These are phyloP conservation scores for Lepidurus packardi DNA, from an alignment of 1,140 invertebrate genomes.

Conservation along the genomic window DNA sequence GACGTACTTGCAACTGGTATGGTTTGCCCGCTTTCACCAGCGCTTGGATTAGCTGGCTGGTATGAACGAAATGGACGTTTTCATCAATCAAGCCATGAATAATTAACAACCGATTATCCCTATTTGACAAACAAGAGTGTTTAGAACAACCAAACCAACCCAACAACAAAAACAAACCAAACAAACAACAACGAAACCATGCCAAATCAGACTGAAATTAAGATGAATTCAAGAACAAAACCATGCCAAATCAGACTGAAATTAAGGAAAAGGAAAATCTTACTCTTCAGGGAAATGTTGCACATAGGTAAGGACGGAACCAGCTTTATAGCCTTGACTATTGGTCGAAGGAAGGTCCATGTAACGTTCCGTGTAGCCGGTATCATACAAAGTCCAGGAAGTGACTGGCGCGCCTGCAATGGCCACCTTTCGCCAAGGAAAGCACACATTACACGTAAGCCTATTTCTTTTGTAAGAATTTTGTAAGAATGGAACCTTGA, in stretches of 20 bases:
- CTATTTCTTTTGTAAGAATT: not conserved
- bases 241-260: no score
- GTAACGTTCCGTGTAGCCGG: slow-evolving; percentile 95
- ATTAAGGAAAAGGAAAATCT: no score
- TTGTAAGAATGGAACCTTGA: slow-evolving; percentile 55
- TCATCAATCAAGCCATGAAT: slow-evolving; percentile 98
- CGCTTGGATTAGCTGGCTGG: slow-evolving; percentile 80
- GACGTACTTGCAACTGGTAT: slow-evolving; percentile 71
- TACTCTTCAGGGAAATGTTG: slow-evolving; percentile 86
- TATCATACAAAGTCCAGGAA: slow-evolving; percentile 89
- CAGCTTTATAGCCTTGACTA: slow-evolving; percentile 66
- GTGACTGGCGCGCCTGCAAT: slow-evolving; percentile 96
- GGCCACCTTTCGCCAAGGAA: slow-evolving; percentile 53
- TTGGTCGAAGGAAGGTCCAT: slow-evolving; percentile 87
- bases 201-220: no score
- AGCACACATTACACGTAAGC: not conserved
- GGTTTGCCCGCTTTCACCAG: slow-evolving; percentile 86
- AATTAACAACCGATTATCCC: slow-evolving; percentile 88
- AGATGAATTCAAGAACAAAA: no score
- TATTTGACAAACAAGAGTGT: slow-evolving; percentile 49
- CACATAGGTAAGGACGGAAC: slow-evolving; percentile 70
- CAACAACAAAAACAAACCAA: no score
- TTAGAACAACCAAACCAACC: no score
- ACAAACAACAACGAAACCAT: no score
- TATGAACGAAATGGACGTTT: slow-evolving; percentile 98